Base-by-base conservation (phyloP, 1,140 invertebrate species). In the Cydia fagiglandana region DNA sequence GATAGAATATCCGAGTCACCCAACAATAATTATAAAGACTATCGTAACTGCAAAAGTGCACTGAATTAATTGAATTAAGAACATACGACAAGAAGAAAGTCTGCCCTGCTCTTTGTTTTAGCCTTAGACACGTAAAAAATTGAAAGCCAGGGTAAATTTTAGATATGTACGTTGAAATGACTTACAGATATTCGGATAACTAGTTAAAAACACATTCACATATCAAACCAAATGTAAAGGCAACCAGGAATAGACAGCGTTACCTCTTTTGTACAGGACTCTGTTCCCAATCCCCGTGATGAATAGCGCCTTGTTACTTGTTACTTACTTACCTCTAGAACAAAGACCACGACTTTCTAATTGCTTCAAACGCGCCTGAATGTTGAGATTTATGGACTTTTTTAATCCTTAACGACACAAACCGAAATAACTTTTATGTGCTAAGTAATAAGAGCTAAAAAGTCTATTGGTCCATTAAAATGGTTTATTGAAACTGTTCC, bases 281-380 rank as follows among this genome's bases (percentile, higher is more conserved):
- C 30, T 28, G 34, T 41, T 70, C 66, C 6, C 34, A 70, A 70
- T 70, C 34, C 66, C 38, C 38, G n/a, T 70, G 66, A 70, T 70
- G 66, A 70, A 70, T 70, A 38, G 38, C 34, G 34, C n/a, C 34
- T 70, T 70, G 34, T 70, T 70, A 70, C 66, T 41, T 2, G 24
- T 70, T n/a, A n/a, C n/a, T n/a, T n/a, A 70, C 34, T 70, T 70
- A 70, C 66, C 66, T 38, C 45, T 38, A 79, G 80, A 83, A 84
- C 83, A 87, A 85, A 85, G 83, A 80, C 68, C 80, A 79, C 79
- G 81, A 75, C 84, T 87, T 86, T 85, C 81, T 85, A 87, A 85
- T 87, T 83, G 86, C 83, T 79, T 64, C 68, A 80, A 83, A 82
- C 79, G 77, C 53, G 64, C 53, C 76, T 81, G 76, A 76, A 73